Conservation (phyloP, 2,888 invertebrate genomes). For the Eupithecia dodoneata region DNA sequence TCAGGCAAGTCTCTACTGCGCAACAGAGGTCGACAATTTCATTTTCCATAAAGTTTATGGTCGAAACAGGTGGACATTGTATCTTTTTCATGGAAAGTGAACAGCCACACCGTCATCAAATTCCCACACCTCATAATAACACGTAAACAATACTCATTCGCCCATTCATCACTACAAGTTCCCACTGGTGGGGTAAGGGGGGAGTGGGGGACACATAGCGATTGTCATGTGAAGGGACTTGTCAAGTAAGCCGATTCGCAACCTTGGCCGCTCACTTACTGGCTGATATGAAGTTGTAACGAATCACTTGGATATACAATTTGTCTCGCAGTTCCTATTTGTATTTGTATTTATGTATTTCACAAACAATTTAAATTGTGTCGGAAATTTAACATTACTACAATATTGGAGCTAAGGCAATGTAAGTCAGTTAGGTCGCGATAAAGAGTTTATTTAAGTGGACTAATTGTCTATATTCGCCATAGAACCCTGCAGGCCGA, state of each 20-base stretch:
- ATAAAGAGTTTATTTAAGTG: no score
- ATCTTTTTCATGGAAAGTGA: slow-evolving; percentile 5
- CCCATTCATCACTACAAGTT: background rate
- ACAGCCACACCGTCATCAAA: background rate
- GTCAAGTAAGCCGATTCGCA: slow-evolving; percentile 3
- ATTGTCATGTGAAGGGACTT: slow-evolving; percentile 12
- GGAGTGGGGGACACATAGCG: background rate
- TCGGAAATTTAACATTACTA: no score
- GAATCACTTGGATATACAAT: background rate
- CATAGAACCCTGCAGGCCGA: no score
- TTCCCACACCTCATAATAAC: slow-evolving; percentile 6
- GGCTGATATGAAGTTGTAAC: slow-evolving; percentile 3
- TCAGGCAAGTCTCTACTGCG: no score
- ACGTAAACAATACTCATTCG: slow-evolving; percentile 4
- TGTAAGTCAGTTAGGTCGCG: no score
- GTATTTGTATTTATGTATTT: background rate
- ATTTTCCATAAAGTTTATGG: background rate
- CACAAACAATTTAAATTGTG: no score
- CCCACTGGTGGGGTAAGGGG: slow-evolving; percentile 7
- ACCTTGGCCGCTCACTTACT: slow-evolving; percentile 10
- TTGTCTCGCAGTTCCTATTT: background rate
- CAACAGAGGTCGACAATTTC: background rate
- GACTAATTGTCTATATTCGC: no score
- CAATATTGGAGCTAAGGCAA: background rate
- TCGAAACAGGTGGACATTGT: background rate